A percentile compares a stretch with the other conserved stretches of the same genome.
These are phyloP conservation scores for Unio pictorum DNA, from an alignment of 2,888 invertebrate species.

Conservation along the genomic window DNA sequence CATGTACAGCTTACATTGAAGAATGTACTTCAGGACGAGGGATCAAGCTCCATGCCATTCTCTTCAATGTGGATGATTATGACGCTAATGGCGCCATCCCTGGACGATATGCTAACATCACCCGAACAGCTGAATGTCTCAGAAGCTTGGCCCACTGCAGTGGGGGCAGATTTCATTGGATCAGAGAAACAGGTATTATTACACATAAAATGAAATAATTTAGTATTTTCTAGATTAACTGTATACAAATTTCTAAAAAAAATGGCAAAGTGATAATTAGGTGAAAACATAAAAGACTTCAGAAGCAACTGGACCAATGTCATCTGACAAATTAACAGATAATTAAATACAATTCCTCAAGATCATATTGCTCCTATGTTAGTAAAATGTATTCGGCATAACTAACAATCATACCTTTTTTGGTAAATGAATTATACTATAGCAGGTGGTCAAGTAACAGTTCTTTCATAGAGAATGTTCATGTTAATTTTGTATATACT, in stretches of 20 bases:
- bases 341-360: too few relatives aligned
- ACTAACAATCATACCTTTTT: too few relatives aligned
- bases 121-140: conserved; percentile 69
- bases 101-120: conserved; percentile 71
- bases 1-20: conserved; percentile 64
- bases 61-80: conserved; percentile 72
- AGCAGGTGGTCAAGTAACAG: too few relatives aligned
- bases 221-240: background rate
- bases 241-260: background rate
- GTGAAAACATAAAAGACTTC: too few relatives aligned
- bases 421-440: too few relatives aligned
- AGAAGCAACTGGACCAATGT: too few relatives aligned
- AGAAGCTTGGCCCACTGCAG: conserved; percentile 68
- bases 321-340: too few relatives aligned
- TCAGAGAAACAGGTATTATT: conserved; percentile 69
- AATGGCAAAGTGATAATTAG: background rate
- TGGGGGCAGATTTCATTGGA: conserved; percentile 72
- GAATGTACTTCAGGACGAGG: conserved; percentile 60
- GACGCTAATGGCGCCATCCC: conserved; percentile 69
- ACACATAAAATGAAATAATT: background rate
- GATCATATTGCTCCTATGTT: too few relatives aligned
- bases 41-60: conserved; percentile 65
- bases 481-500: too few relatives aligned
- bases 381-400: too few relatives aligned
- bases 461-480: too few relatives aligned